Conservation (phyloP, 1,140 invertebrate genomes). For the Drosophila hydei region DNA sequence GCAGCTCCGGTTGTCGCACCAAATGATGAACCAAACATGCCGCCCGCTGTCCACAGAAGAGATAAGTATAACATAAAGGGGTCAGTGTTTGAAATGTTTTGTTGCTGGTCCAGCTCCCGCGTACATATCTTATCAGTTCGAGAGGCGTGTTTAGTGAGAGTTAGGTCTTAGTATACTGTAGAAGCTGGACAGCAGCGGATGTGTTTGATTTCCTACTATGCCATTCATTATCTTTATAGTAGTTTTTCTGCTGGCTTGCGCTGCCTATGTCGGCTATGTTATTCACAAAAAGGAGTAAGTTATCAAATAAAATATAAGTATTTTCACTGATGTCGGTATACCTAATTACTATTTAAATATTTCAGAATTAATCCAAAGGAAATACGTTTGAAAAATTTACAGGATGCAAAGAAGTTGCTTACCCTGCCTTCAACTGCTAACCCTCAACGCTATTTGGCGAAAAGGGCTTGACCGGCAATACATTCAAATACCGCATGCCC, state of each 20-base stretch:
- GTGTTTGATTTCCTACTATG: slow-evolving; percentile 11
- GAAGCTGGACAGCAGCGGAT: slow-evolving; percentile 9
- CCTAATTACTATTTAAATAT: neutral
- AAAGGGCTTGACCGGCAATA: slow-evolving; percentile 44
- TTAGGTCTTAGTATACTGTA: slow-evolving; percentile 31
- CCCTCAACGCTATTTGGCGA: slow-evolving; percentile 56
- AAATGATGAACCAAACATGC: slow-evolving; percentile 78
- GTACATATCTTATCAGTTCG: slow-evolving; percentile 46
- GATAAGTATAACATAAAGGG: slow-evolving; percentile 54
- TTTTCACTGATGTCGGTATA: neutral
- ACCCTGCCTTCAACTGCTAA: slow-evolving; percentile 21
- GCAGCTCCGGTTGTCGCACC: slow-evolving; percentile 73
- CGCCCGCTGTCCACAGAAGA: slow-evolving; percentile 53
- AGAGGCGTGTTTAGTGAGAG: neutral
- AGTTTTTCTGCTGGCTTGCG: slow-evolving; percentile 25
- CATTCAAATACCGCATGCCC: slow-evolving; percentile 13
- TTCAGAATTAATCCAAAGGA: slow-evolving; percentile 60
- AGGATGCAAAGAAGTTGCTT: slow-evolving; percentile 60
- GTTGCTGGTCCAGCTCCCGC: slow-evolving; percentile 35
- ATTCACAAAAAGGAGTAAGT: slow-evolving; percentile 60
- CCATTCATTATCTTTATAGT: slow-evolving; percentile 29
- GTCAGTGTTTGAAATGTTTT: slow-evolving; percentile 40
- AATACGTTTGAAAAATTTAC: slow-evolving; percentile 48
- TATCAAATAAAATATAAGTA: neutral
- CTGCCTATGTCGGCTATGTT: slow-evolving; percentile 53